These are phyloP conservation scores for Fringilla coelebs DNA, from an alignment of 2,797 vertebrate species.

Conservation along the genomic window DNA sequence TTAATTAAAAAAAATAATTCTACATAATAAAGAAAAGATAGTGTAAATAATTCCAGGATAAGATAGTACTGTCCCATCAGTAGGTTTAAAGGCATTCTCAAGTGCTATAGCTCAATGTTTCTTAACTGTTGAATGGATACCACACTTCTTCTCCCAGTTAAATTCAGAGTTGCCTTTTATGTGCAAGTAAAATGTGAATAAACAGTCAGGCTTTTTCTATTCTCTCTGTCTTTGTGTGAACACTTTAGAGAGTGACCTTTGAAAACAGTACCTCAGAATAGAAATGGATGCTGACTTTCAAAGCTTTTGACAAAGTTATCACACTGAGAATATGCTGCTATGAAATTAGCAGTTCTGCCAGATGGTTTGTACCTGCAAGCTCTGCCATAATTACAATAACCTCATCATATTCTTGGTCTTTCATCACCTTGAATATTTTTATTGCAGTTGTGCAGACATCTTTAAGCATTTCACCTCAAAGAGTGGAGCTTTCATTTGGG, in stretches of 20 bases:
- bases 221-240: neutral
- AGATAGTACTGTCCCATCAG: neutral
- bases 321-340: constrained; percentile 24
- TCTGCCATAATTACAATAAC: constrained; percentile 63
- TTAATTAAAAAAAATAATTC: neutral
- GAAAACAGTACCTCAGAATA: constrained; percentile 41
- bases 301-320: constrained; percentile 54
- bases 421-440: constrained; percentile 61
- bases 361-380: constrained; percentile 65
- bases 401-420: constrained; percentile 53
- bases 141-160: neutral
- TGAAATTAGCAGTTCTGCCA: constrained; percentile 64
- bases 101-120: neutral
- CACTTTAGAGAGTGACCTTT: constrained; percentile 62
- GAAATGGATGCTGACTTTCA: constrained; percentile 57
- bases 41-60: neutral
- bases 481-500: neutral
- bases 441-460: constrained; percentile 51
- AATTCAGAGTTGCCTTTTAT: neutral
- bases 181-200: constrained; percentile 29
- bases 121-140: neutral
- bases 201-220: constrained; percentile 16
- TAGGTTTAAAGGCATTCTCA: neutral
- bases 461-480: constrained; percentile 50
- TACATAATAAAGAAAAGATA: neutral